Base-by-base conservation (phyloP, 2,888 invertebrate species). In the Drosophila buzzatii region DNA sequence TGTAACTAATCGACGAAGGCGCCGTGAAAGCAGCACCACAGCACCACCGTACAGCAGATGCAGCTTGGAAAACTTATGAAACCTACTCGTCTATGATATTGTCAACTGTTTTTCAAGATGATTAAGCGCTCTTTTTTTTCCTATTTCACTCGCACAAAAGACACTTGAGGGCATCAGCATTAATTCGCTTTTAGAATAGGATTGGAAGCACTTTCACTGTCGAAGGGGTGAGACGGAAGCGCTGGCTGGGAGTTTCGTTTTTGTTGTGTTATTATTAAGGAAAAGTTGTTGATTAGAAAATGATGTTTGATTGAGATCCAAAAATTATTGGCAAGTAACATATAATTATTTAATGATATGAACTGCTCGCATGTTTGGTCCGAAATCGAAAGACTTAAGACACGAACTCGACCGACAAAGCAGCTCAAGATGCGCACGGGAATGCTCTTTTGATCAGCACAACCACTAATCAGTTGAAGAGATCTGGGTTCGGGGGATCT, bases 1-100 rank as follows among this genome's bases (percentile, higher is more conserved):
- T 86, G 86, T 77, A 85, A 85, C 88, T 88, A 89, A 86, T 86
- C 90, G 85, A 87, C 89, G 89, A 85, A 55, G 68, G 74, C 74
- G 82, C 81, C 77, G 88, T 71, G 90, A 86, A 86, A 86, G 90
- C 31, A 31, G 1, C 31, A 31, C 31, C 12, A 12, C 23, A 23
- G 56, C 84, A 81, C 73, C 74, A 35, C 33, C 18, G 41, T 31
- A 49, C n/a, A 31, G 41, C 44, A 56, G 55, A 66, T 23, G 41
- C 55, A n/a, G n/a, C 45, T 56, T 53, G 86, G 73, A 79, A 85
- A 86, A 79, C 82, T 74, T 84, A 89, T 81, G 73, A 83, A 84
- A 88, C 65, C 56, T 31, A 52, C 53, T 23, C 51, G 71, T 39
- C 42, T 31, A 10, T 10, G 35, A 64, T 76, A 77, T 81, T 85